Evolutionary conservation across 2,888 invertebrate species (phyloP).

Genomic region (Stenotaenia linearis): DNA sequence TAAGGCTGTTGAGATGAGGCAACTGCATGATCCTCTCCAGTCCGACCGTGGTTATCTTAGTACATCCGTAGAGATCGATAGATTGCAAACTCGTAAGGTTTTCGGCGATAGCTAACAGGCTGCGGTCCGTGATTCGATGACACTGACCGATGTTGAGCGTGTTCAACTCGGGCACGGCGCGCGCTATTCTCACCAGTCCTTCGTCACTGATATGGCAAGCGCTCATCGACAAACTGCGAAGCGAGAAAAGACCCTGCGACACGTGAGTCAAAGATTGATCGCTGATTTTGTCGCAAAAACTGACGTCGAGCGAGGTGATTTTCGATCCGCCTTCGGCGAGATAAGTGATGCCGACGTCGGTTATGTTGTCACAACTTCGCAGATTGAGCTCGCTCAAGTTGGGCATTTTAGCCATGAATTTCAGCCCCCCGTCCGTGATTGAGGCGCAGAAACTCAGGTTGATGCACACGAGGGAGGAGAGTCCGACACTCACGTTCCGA

Average conservation of each 20-base stretch:
- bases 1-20: conserved; percentile 76
- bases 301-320: conserved; percentile 78
- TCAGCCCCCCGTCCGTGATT: conserved; percentile 86
- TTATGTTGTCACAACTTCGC: conserved; percentile 87
- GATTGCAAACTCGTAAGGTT: conserved; percentile 73
- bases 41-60: conserved; percentile 78
- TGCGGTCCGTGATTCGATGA: conserved; percentile 78
- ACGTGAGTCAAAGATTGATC: conserved; percentile 83
- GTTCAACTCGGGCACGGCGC: conserved; percentile 75
- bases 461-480: conserved; percentile 71
- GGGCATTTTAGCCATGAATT: conserved; percentile 77
- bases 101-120: conserved; percentile 72
- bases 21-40: conserved; percentile 84
- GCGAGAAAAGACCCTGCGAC: conserved; percentile 79
- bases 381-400: conserved; percentile 79
- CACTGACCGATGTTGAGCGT: conserved; percentile 93
- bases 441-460: conserved; percentile 92
- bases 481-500: conserved; percentile 73
- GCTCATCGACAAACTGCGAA: conserved; percentile 75
- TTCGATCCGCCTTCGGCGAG: conserved; percentile 78
- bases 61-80: conserved; percentile 93
- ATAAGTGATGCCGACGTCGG: conserved; percentile 85
- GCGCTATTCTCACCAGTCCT: conserved; percentile 75
- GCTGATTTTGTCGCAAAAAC: conserved; percentile 92
- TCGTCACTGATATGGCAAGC: conserved; percentile 91